Evolutionary conservation across 2,888 invertebrate genomes (phyloP).

Genomic region (Tortricodes alternella): DNA sequence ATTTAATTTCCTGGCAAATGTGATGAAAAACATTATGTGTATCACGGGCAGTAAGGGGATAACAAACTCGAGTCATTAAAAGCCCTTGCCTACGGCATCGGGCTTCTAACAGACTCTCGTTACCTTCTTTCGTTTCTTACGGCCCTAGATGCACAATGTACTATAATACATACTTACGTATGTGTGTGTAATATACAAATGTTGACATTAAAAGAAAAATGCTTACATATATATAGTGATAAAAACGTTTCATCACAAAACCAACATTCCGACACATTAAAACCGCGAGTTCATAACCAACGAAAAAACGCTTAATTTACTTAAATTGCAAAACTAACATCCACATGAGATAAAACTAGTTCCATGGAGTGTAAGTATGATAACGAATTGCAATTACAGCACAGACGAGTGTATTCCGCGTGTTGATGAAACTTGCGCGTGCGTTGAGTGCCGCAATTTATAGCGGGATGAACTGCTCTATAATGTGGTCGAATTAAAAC

Average conservation of each 20-base stretch:
- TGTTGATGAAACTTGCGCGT: conserved; percentile 13
- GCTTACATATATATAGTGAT: too few relatives aligned
- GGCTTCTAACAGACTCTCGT: too few relatives aligned
- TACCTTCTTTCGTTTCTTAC: too few relatives aligned
- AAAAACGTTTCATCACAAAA: neutral
- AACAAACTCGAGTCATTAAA: too few relatives aligned
- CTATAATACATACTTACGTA: too few relatives aligned
- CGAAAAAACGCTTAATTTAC: conserved; percentile 21
- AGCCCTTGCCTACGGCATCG: too few relatives aligned
- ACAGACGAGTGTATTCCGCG: conserved; percentile 13
- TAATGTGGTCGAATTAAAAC: neutral
- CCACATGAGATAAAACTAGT: conserved; percentile 20
- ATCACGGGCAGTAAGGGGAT: too few relatives aligned
- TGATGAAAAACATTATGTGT: too few relatives aligned
- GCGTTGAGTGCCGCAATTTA: neutral
- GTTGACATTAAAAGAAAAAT: too few relatives aligned
- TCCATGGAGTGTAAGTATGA: conserved; percentile 23
- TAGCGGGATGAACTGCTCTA: neutral
- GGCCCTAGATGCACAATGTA: too few relatives aligned
- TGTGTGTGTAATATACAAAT: too few relatives aligned
- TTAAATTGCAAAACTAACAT: conserved; percentile 27
- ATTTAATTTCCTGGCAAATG: too few relatives aligned
- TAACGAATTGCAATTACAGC: conserved; percentile 25
- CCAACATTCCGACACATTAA: neutral
- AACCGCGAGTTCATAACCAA: neutral